Base-by-base conservation (phyloP, 2,888 invertebrate species). In the Rhopalosiphum nymphaeae region DNA sequence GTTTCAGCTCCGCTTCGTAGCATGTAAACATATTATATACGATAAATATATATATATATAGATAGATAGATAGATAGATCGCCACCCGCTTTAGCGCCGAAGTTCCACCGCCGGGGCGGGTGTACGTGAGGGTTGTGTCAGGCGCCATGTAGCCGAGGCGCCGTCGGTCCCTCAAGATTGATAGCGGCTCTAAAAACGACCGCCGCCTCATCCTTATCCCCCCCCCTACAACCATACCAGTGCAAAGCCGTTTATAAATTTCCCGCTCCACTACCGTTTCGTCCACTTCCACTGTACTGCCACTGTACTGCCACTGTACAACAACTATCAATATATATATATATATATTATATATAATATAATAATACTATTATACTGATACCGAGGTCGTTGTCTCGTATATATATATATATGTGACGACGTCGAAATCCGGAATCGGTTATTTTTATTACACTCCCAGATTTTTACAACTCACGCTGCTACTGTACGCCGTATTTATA, bases 91-190 rank as follows among this genome's bases (percentile, higher is more conserved):
- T 57, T 89, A 46, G 57, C 85, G 85, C 61, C 49, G 61, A 90
- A 94, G 49, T 90, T 90, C n/a, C 56, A 49, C 26, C 56, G 57
- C 78, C 44, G 49, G 89, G 90, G 61, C 13, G 92, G 92, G 61
- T 49, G 78, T 78, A n/a, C 56, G 91, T 53, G 92, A 49, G 9
- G 85, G 89, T 16, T 53, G 85, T 93, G 93, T 90, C 93, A 53
- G 93, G 93, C 93, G 93, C 93, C 93, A 94, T 90, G 86, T 91
- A 94, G 61, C 93, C 86, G 93, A 94, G 93, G 93, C 93, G 93
- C 93, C 93, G 93, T 90, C 93, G 93, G 89, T 94, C 93, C 85
- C 85, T 85, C 26, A 94, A 94, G 93, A 94, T 94, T 94, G 93
- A 94, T 94, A 94, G 90, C 61, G 85, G 61, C 93, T 94, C 42